Percentiles rank a stretch among this genome's conserved stretches.
These are phyloP conservation scores for Bungarus multicinctus DNA, from an alignment of 2,113 vertebrate species.

Conservation along the genomic window DNA sequence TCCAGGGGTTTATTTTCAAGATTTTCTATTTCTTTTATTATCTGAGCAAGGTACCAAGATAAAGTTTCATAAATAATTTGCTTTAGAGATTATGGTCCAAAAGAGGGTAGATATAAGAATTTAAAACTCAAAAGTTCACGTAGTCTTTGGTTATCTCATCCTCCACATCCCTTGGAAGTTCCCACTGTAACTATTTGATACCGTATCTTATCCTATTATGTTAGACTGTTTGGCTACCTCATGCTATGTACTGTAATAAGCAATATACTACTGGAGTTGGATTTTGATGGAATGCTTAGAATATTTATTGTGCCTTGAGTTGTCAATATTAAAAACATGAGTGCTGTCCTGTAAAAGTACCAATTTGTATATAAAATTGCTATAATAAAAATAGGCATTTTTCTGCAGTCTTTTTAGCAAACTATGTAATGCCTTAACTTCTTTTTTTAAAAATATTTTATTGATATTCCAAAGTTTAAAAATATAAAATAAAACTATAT, in stretches of 20 bases:
- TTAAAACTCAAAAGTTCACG: not conserved
- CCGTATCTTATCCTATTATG: not conserved
- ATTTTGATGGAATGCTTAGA: not conserved
- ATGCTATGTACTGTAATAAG: no score
- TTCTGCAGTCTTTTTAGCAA: not conserved
- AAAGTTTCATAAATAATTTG: not conserved
- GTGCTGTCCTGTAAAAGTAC: not conserved
- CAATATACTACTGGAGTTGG: not conserved
- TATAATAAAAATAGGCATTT: not conserved
- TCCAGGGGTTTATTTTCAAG: not conserved
- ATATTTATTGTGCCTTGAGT: not conserved
- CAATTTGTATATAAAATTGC: not conserved
- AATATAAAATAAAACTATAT: no score
- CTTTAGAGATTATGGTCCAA: not conserved
- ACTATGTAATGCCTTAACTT: not conserved
- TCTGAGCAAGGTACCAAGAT: not conserved
- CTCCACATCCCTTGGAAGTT: not conserved
- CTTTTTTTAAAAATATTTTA: no score
- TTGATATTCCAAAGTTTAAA: no score
- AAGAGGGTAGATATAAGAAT: not conserved
- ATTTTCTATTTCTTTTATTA: not conserved
- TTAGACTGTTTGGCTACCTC: not conserved
- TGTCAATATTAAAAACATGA: not conserved
- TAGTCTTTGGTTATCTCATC: not conserved
- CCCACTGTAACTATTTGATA: not conserved